Evolutionary conservation across 2,797 vertebrate genomes (phyloP).

Genomic region (Sandelia bainsii): DNA sequence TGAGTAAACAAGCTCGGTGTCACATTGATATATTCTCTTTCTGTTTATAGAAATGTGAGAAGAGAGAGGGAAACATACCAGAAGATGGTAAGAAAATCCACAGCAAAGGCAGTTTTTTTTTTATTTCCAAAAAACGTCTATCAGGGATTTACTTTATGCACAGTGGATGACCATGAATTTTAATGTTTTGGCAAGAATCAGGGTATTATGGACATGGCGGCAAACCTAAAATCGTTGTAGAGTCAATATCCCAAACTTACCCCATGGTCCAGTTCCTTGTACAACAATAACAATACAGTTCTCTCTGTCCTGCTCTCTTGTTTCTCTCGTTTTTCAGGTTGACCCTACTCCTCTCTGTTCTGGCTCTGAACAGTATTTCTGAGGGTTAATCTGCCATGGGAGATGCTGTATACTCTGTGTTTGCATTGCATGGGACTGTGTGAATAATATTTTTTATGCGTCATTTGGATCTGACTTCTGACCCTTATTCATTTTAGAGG

Average conservation of each 20-base stretch:
- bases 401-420: conserved; percentile 1
- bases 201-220: conserved; percentile 8
- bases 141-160: background rate
- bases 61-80: background rate
- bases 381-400: conserved; percentile 24
- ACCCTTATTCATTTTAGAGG: no score
- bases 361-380: conserved; percentile 19
- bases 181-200: conserved; percentile 27
- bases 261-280: conserved; percentile 1
- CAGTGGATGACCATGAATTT: conserved; percentile 35
- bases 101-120: conserved; percentile 9
- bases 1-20: conserved; percentile 25
- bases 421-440: conserved; percentile 23
- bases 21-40: conserved; percentile 12
- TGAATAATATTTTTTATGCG: conserved; percentile 31
- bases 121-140: conserved; percentile 22
- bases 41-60: conserved; percentile 24
- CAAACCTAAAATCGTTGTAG: conserved; percentile 31
- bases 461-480: background rate
- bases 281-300: conserved; percentile 32
- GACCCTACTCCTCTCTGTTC: conserved; percentile 5
- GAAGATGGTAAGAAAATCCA: conserved; percentile 9
- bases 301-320: conserved; percentile 9
- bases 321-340: conserved; percentile 31
- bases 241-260: conserved; percentile 40